These are phyloP conservation scores for Epinephelus fuscoguttatus DNA, from an alignment of 2,113 vertebrate genomes.

Conservation along the genomic window DNA sequence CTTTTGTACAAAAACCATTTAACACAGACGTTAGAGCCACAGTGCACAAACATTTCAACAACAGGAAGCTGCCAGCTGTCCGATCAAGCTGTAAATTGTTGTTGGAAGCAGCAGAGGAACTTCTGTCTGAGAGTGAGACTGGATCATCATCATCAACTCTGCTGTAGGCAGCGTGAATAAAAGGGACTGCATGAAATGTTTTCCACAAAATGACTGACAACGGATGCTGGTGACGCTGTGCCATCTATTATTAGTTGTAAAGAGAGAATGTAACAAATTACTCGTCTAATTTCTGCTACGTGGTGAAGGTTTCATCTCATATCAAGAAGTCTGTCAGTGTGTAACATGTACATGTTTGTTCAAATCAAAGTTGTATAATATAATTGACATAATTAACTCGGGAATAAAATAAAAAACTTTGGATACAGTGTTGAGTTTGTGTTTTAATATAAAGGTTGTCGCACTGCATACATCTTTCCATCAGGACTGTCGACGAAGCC, in stretches of 20 bases:
- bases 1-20: not conserved
- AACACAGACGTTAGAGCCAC: not conserved
- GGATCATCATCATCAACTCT: not conserved
- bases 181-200: slow-evolving; percentile 15
- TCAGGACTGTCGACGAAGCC: not conserved
- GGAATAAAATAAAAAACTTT: slow-evolving; percentile 46
- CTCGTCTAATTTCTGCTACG: slow-evolving; percentile 31
- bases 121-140: not conserved
- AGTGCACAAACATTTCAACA: not conserved
- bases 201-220: not conserved
- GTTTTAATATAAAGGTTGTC: not conserved
- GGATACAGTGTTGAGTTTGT: slow-evolving; percentile 1
- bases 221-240: not conserved
- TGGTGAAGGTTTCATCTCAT: slow-evolving; percentile 53
- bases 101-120: not conserved
- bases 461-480: not conserved
- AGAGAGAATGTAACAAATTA: slow-evolving; percentile 26
- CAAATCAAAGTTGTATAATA: slow-evolving; percentile 42
- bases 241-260: slow-evolving; percentile 16
- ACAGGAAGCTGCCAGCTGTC: not conserved
- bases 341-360: slow-evolving; percentile 37
- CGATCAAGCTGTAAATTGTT: not conserved
- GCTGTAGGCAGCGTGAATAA: not conserved
- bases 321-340: slow-evolving; percentile 19
- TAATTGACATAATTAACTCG: slow-evolving; percentile 15